Base-by-base conservation (phyloP, 2,888 invertebrate species). In the Epirrhoe tristata region DNA sequence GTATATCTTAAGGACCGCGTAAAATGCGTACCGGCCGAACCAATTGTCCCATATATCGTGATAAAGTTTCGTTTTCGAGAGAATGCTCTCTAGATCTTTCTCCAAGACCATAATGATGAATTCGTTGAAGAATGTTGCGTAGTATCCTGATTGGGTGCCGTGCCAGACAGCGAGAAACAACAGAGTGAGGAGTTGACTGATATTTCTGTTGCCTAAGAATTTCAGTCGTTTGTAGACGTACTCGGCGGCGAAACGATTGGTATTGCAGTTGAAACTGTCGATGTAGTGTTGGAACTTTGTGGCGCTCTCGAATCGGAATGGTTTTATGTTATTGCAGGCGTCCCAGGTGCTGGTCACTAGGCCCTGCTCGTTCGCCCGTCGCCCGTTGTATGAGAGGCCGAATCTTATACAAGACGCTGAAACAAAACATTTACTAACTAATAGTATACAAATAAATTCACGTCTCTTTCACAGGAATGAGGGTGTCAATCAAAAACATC, bases 151-250 rank as follows among this genome's bases (percentile, higher is more conserved):
- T 83, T 98, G 97, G 60, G 98, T 96, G 10, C 99, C 99, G 88
- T 99, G 99, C 99, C 99, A 99, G 0, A 98, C 81, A 0, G 99
- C 98, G 48, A 99, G 94, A 89, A 99, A 99, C 0, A 95, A 64
- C 50, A 99, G 90, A 0, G 99, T 97, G 0, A 95, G 94, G 0
- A 95, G 92, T 86, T 99, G 99, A 71, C 99, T 99, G 1, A 96
- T 89, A 50, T 94, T 94, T 17, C 96, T 95, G 87, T 97, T 98
- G 55, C 97, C 97, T 56, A 99, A 93, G 87, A 98, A 99, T 83
- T 96, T 97, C 51, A 99, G 94, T 3, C 99, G 94, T 85, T 99
- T 99, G 93, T 98, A 99, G 24, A 99, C 94, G 85, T 99, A 98
- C 90, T 98, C 97, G 0, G 97, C 97, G 65, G 98, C 97, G 97